Conservation (phyloP, 2,888 invertebrate species). For the Pandemis heparana region DNA sequence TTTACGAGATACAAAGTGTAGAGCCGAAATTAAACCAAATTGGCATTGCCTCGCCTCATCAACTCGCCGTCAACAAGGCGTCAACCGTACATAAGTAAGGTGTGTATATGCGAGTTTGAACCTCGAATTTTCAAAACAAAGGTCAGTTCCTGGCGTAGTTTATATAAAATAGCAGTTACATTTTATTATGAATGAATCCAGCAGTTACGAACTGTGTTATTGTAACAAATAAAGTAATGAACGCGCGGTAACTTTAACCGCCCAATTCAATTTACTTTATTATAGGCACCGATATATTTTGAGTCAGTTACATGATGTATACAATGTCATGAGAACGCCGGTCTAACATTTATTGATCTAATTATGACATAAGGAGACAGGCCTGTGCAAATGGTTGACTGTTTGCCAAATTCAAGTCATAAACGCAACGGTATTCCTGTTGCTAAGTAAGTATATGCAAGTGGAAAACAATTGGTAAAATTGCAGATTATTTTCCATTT, state of each 20-base stretch:
- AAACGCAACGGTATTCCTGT: not conserved
- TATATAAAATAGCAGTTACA: too few species aligned
- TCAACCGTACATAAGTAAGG: too few species aligned
- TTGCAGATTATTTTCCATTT: not conserved
- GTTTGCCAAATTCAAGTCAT: not conserved
- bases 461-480: not conserved
- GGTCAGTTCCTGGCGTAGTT: too few species aligned
- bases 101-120: too few species aligned
- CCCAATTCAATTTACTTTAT: slow-evolving; percentile 14
- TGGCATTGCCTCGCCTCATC: too few species aligned
- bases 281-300: not conserved
- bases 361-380: slow-evolving; percentile 1
- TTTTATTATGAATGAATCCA: too few species aligned
- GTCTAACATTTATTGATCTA: not conserved
- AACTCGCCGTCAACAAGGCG: too few species aligned
- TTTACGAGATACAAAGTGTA: not conserved
- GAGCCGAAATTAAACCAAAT: not conserved
- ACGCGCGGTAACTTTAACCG: not conserved
- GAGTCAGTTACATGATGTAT: not conserved
- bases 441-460: not conserved
- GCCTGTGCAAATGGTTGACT: slow-evolving; percentile 1
- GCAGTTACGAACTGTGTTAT: not conserved
- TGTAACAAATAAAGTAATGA: not conserved
- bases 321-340: slow-evolving; percentile 1
- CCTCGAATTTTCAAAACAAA: too few species aligned